Percentiles rank a stretch among this genome's conserved stretches.
Evolutionary conservation across 2,888 invertebrate genomes (phyloP).

Genomic region (Chironomus tentans): DNA sequence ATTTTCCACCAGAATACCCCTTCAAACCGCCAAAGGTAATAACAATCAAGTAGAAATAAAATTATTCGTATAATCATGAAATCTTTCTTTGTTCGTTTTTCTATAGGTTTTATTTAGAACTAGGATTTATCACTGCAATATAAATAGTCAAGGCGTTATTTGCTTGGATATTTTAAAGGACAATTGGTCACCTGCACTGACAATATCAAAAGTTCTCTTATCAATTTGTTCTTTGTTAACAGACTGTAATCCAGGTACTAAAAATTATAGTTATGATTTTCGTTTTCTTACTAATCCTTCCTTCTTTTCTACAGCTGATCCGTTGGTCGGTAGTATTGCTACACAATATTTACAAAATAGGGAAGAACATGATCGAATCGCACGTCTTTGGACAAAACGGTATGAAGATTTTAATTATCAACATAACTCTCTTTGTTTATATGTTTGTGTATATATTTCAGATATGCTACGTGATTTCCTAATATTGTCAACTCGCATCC

Average conservation of each 20-base stretch:
- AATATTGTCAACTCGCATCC: neutral
- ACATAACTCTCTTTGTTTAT: neutral
- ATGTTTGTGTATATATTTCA: neutral
- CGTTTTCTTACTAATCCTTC: slow-evolving; percentile 4
- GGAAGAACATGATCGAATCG: slow-evolving; percentile 96
- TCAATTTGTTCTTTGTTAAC: slow-evolving; percentile 96
- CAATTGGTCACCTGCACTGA: slow-evolving; percentile 98
- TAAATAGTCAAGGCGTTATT: slow-evolving; percentile 97
- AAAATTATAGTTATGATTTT: slow-evolving; percentile 34
- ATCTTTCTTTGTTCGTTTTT: slow-evolving; percentile 29
- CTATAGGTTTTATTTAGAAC: slow-evolving; percentile 82
- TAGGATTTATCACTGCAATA: slow-evolving; percentile 98
- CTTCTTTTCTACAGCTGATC: slow-evolving; percentile 61
- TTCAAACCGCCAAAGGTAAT: slow-evolving; percentile 94
- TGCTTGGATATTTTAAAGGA: slow-evolving; percentile 97
- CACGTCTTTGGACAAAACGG: slow-evolving; percentile 96
- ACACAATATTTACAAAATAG: slow-evolving; percentile 96
- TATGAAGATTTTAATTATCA: slow-evolving; percentile 59
- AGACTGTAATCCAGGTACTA: slow-evolving; percentile 91
- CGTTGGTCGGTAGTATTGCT: slow-evolving; percentile 94
- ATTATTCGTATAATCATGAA: slow-evolving; percentile 12
- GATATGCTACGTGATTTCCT: slow-evolving; percentile 26
- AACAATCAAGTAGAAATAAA: slow-evolving; percentile 11
- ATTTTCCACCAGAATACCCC: slow-evolving; percentile 95
- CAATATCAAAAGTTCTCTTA: slow-evolving; percentile 93